A percentile compares a stretch with the other conserved stretches of the same genome.
These are phyloP conservation scores for Doryteuthis pealeii DNA, from an alignment of 1,140 invertebrate species.

Conservation along the genomic window DNA sequence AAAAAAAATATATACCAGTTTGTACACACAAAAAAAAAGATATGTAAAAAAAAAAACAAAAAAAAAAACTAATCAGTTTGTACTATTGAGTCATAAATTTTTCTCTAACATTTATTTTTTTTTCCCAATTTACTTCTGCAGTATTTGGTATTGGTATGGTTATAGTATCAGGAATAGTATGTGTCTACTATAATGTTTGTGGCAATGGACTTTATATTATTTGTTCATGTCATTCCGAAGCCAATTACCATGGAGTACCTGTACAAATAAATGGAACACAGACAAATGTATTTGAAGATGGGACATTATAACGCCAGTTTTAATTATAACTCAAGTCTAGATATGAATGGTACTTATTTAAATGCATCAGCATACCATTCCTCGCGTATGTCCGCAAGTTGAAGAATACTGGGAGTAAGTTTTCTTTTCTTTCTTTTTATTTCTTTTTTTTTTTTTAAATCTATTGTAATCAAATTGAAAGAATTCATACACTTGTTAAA, in stretches of 20 bases:
- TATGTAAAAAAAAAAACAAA: too few relatives aligned
- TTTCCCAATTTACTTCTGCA: too few relatives aligned
- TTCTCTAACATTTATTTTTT: too few relatives aligned
- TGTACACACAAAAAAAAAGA: too few relatives aligned
- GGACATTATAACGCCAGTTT: not conserved
- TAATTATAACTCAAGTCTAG: not conserved
- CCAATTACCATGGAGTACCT: constrained; percentile 85
- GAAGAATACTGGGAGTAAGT: constrained; percentile 56
- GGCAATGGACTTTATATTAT: constrained; percentile 97
- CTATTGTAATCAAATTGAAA: too few relatives aligned
- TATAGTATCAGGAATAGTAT: constrained; percentile 94
- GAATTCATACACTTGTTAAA: too few relatives aligned
- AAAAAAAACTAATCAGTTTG: too few relatives aligned
- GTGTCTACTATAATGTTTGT: constrained; percentile 99
- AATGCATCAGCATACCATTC: not conserved
- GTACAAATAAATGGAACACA: constrained; percentile 86
- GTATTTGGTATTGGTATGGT: constrained; percentile 57
- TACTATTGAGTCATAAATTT: too few relatives aligned
- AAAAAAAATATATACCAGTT: too few relatives aligned
- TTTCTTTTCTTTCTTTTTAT: not conserved
- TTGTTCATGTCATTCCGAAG: constrained; percentile 85
- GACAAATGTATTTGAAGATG: constrained; percentile 40
- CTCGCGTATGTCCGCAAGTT: constrained; percentile 35
- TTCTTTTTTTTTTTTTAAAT: too few relatives aligned
- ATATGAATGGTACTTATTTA: not conserved